Percentiles rank a stretch among this genome's conserved stretches.
phyloP scores from a whole-genome alignment of 2,888 invertebrate genomes.

The Abrostola triplasia region DNA sequence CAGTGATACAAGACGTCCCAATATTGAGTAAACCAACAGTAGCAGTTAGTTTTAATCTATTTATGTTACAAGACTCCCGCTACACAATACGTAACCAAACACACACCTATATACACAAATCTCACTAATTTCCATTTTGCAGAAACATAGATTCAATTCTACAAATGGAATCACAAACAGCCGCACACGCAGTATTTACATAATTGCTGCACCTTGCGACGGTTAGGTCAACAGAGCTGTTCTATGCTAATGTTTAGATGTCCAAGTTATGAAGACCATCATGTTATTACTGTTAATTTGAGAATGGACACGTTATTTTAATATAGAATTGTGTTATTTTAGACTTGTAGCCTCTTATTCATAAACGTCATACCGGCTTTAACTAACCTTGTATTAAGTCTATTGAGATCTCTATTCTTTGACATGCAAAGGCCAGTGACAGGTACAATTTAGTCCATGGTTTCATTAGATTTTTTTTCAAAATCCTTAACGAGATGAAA shows the following conservation, averaged over 20 bases:
- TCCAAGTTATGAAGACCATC: background rate
- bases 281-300: background rate
- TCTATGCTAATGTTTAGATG: slow-evolving; percentile 30
- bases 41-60: background rate
- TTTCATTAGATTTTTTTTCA: too few species aligned
- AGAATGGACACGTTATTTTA: too few species aligned
- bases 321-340: too few species aligned
- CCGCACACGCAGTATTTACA: slow-evolving; percentile 45
- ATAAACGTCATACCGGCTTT: too few species aligned
- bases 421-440: too few species aligned
- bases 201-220: slow-evolving; percentile 52
- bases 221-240: slow-evolving; percentile 28
- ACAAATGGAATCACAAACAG: slow-evolving; percentile 52
- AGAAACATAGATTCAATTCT: slow-evolving; percentile 42
- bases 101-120: slow-evolving; percentile 18
- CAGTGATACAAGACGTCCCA: too few species aligned
- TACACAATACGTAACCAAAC: background rate
- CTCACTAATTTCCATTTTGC: slow-evolving; percentile 28
- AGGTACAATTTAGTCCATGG: too few species aligned
- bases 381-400: too few species aligned
- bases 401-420: too few species aligned
- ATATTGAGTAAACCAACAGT: background rate
- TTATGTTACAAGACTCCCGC: background rate
- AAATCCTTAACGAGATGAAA: too few species aligned
- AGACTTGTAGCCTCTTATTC: too few species aligned